Evolutionary conservation across 2,888 invertebrate genomes (phyloP), one percentile per base, ranked within the genome.

Genomic region (Tachina lurida): DNA sequence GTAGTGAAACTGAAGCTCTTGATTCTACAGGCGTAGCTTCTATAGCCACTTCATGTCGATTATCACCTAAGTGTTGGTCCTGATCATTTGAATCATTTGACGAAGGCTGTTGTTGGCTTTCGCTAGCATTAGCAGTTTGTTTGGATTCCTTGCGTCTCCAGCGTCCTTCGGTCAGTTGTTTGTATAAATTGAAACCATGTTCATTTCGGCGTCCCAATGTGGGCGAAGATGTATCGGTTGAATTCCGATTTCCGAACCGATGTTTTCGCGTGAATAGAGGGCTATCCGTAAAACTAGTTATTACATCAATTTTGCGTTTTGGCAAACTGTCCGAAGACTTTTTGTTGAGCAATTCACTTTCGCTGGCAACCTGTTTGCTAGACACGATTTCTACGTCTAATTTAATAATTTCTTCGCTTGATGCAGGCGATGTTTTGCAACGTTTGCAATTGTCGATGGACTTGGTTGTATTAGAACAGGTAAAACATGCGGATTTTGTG

Each of bases 281-380:
- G 88, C 93, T 93, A 79, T 93, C 93, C 13, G 93, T 92, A 84
- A 93, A 93, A 88, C 93, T 93, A 45, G 93, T 93, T 83, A 93
- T 92, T 56, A 93, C 92, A 89, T 93, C 93, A 75, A 92, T 91
- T 84, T 91, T 92, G 87, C 92, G 92, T 83, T 91, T 92, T 3
- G 89, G 88, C 47, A 89, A 76, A 5, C 68, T 80, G 3, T 80
- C 80, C 1, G 84, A 70, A 52, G 74, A 68, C 41, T 62, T 75
- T 81, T 74, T 86, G 17, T 41, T 56, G 10, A 52, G 54, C 22
- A 60, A 19, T n/a, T 80, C 79, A 73, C 73, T 62, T 80, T 80
- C 74, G 58, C 63, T 80, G 39, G 83, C 60, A 19, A 68, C 73
- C 15, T 84, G 67, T 70, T 84, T 74, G 10, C 43, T 47, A 2